Percentiles rank a stretch among this genome's conserved stretches.
These are phyloP conservation scores for Elanus axillaris DNA, from an alignment of 2,113 vertebrate genomes.

Conservation along the genomic window DNA sequence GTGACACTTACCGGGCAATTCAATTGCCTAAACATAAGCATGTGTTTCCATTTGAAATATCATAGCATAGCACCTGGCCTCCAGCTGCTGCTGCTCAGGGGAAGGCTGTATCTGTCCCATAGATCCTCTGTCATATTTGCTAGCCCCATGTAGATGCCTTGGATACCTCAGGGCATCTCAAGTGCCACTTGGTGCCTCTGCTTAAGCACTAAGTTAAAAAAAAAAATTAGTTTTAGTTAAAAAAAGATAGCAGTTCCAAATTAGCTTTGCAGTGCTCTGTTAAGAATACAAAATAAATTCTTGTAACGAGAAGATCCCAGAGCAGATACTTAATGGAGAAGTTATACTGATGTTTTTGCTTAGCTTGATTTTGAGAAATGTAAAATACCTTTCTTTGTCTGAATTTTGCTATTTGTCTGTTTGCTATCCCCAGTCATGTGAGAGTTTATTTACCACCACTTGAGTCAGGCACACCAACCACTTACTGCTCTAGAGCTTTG, in stretches of 20 bases:
- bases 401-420: neutral
- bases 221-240: neutral
- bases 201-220: neutral
- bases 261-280: neutral
- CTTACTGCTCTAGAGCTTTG: constrained; percentile 90
- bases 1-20: neutral
- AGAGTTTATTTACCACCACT: constrained; percentile 88
- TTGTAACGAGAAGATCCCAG: neutral
- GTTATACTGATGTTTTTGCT: neutral
- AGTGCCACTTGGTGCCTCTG: neutral
- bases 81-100: neutral
- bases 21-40: neutral
- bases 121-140: neutral
- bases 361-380: neutral
- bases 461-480: constrained; percentile 82
- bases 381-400: neutral
- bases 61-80: neutral
- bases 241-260: neutral
- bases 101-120: neutral
- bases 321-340: neutral
- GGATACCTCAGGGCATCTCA: neutral
- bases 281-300: neutral
- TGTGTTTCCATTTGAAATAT: neutral
- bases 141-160: neutral
- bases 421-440: constrained; percentile 79